Evolutionary conservation across 2,888 invertebrate genomes (phyloP).

Genomic region (Agrochola circellaris): DNA sequence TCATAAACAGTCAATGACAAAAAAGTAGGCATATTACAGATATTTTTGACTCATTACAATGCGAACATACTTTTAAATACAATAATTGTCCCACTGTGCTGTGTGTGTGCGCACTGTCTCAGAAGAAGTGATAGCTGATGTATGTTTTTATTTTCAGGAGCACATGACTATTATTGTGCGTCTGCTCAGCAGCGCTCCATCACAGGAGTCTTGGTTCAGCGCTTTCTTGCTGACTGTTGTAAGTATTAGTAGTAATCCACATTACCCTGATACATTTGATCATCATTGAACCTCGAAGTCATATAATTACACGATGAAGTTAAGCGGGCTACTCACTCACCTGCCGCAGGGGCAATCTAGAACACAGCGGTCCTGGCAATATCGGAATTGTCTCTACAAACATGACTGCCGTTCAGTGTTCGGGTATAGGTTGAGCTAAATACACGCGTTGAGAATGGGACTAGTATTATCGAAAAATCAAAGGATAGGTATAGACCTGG

Average conservation of each 20-base stretch:
- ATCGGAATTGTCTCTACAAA: too few relatives aligned
- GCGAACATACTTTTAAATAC: background rate
- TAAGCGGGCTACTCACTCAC: too few relatives aligned
- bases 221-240: conserved; percentile 76
- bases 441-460: too few relatives aligned
- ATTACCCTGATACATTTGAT: too few relatives aligned
- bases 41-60: too few relatives aligned
- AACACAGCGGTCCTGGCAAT: too few relatives aligned
- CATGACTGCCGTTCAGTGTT: too few relatives aligned
- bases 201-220: conserved; percentile 70
- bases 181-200: conserved; percentile 69
- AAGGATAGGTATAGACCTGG: too few relatives aligned
- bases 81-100: background rate
- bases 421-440: too few relatives aligned
- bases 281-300: background rate
- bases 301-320: background rate
- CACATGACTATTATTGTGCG: conserved; percentile 71
- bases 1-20: background rate
- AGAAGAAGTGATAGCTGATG: background rate
- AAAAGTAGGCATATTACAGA: background rate
- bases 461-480: too few relatives aligned
- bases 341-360: too few relatives aligned
- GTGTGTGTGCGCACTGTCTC: too few relatives aligned
- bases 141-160: conserved; percentile 66
- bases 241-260: conserved; percentile 61